These are phyloP conservation scores for Poeciliopsis occidentalis DNA, from an alignment of 2,113 vertebrate species.

Conservation along the genomic window DNA sequence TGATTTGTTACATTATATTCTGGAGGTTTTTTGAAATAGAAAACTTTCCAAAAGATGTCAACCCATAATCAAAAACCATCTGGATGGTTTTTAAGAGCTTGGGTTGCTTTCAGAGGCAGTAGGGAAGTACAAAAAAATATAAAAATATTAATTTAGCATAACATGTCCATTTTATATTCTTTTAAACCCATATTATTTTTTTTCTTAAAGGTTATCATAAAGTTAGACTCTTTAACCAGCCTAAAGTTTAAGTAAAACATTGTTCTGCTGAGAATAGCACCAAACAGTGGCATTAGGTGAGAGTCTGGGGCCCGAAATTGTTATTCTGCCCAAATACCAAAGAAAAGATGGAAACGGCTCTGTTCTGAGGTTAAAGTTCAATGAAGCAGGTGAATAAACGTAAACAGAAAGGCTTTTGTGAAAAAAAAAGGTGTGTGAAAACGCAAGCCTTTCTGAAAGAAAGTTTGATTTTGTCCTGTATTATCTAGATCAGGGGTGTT, in stretches of 20 bases:
- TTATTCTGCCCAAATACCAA: neutral
- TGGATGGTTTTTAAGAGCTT: too few relatives aligned
- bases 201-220: neutral
- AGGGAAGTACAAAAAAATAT: too few relatives aligned
- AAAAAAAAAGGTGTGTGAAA: neutral
- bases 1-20: too few relatives aligned
- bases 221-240: neutral
- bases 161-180: neutral
- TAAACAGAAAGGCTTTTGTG: neutral
- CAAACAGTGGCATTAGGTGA: neutral
- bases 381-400: neutral
- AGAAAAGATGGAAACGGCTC: neutral
- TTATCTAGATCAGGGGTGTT: too few relatives aligned
- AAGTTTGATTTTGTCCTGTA: neutral
- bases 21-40: too few relatives aligned
- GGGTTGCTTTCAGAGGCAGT: too few relatives aligned
- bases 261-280: neutral
- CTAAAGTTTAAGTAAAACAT: neutral
- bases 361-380: neutral
- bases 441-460: neutral
- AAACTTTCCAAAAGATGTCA: too few relatives aligned
- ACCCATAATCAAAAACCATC: too few relatives aligned
- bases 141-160: too few relatives aligned
- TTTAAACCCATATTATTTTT: neutral
- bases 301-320: neutral